Conservation (phyloP, 2,113 vertebrate genomes). For the Podilymbus podiceps region DNA sequence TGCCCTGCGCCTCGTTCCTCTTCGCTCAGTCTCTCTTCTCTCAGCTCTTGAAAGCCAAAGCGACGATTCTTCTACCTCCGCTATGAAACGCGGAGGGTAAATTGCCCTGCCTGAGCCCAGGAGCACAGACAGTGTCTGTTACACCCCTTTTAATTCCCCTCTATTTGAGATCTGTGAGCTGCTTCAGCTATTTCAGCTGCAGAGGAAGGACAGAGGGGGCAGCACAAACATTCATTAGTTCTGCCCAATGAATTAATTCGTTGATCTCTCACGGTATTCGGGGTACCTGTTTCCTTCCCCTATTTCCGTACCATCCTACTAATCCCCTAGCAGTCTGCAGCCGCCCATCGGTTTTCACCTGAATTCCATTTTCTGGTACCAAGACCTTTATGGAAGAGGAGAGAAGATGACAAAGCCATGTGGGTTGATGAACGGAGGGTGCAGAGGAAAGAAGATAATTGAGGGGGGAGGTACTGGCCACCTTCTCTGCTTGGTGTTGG, state of each 20-base stretch:
- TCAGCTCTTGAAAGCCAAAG: not conserved
- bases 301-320: not conserved
- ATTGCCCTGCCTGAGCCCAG: slow-evolving; percentile 45
- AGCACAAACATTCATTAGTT: slow-evolving; percentile 53
- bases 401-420: not conserved
- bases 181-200: slow-evolving; percentile 77
- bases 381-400: not conserved
- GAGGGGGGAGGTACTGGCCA: not conserved
- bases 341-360: not conserved
- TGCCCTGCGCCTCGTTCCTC: not conserved
- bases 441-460: not conserved
- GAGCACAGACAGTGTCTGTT: slow-evolving; percentile 75
- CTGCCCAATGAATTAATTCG: not conserved
- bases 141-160: slow-evolving; percentile 77
- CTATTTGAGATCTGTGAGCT: slow-evolving; percentile 57
- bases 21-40: not conserved
- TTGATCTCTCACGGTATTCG: not conserved
- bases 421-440: not conserved
- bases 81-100: slow-evolving; percentile 49
- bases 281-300: not conserved
- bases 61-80: not conserved
- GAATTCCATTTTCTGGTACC: not conserved
- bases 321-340: not conserved
- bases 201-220: slow-evolving; percentile 79
- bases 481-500: not conserved